Evolutionary conservation across 2,113 vertebrate genomes (phyloP).

Genomic region (Nyctibius bracteatus): DNA sequence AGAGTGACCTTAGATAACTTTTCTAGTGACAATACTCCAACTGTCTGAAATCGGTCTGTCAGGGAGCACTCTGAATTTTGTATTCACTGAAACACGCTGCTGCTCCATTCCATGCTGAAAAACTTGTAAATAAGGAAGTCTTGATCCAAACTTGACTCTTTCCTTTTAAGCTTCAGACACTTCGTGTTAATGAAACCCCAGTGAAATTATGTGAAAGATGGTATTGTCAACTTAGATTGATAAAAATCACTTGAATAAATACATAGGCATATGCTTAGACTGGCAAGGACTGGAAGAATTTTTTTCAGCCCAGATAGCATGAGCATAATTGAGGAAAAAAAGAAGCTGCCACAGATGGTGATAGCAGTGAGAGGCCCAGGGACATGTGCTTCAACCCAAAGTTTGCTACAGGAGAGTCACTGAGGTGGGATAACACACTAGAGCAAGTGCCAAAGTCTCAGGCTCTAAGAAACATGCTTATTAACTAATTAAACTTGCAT

Average conservation of each 20-base stretch:
- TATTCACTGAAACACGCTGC: background rate
- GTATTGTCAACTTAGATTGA: background rate
- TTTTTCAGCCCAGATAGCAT: background rate
- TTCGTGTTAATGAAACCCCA: background rate
- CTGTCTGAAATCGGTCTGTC: background rate
- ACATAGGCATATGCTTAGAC: background rate
- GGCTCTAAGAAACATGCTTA: background rate
- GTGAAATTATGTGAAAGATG: background rate
- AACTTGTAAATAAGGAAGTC: background rate
- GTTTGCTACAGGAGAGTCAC: background rate
- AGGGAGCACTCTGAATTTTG: background rate
- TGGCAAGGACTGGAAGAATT: background rate
- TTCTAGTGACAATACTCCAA: background rate
- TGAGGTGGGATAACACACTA: background rate
- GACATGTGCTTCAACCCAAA: background rate
- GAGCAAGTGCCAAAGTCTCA: background rate
- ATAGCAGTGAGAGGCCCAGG: constrained; percentile 12
- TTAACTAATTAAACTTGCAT: background rate
- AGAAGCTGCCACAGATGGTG: constrained; percentile 6
- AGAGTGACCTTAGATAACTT: background rate
- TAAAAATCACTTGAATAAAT: background rate
- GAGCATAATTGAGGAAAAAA: constrained; percentile 4
- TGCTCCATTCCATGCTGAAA: background rate
- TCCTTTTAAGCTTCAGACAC: background rate
- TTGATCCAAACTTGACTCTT: background rate